Percentiles rank a stretch among this genome's conserved stretches.
Evolutionary conservation across 2,113 vertebrate species (phyloP).

Genomic region (Tachycineta bicolor): DNA sequence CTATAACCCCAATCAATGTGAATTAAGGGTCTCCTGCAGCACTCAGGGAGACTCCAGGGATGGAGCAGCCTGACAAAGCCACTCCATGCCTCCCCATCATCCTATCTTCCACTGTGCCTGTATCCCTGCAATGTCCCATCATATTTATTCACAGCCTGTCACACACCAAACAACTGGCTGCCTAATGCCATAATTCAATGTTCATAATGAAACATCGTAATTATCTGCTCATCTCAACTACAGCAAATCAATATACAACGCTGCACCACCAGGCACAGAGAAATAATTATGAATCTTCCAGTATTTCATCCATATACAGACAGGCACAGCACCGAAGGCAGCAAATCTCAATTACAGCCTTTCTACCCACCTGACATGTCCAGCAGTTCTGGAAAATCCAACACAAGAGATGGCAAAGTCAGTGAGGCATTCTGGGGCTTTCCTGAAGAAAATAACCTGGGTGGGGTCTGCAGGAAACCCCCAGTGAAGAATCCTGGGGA

Average conservation of each 20-base stretch:
- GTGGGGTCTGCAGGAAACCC: neutral
- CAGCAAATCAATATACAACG: slow-evolving; percentile 18
- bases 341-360: neutral
- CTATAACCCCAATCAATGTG: neutral
- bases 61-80: neutral
- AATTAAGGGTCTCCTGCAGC: neutral
- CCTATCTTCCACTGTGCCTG: neutral
- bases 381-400: neutral
- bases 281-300: neutral
- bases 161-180: neutral
- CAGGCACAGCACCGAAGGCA: neutral
- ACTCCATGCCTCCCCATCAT: neutral
- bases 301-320: neutral
- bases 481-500: neutral
- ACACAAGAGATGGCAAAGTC: neutral
- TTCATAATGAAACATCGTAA: neutral
- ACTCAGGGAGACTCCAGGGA: neutral
- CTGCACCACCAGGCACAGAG: neutral
- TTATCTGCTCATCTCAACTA: neutral
- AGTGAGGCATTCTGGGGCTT: neutral
- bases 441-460: neutral
- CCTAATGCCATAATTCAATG: neutral
- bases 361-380: neutral
- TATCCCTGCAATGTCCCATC: neutral
- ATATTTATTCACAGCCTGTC: neutral